phyloP scores from a whole-genome alignment of 2,113 vertebrate genomes.

The Pandion haliaetus region DNA sequence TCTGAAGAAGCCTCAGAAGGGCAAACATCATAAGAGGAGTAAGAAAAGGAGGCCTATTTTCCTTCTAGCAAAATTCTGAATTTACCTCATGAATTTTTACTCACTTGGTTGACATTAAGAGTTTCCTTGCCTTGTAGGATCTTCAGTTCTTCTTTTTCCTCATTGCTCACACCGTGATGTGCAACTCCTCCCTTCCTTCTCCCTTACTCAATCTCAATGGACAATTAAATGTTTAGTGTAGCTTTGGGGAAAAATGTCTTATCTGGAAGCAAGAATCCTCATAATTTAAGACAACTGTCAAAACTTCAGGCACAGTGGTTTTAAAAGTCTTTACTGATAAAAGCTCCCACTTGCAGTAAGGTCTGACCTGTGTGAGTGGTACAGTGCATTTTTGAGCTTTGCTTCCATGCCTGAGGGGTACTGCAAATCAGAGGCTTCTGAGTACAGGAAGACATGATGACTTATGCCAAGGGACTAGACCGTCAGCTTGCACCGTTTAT shows the following conservation, averaged over 20 bases:
- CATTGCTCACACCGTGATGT: neutral
- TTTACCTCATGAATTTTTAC: neutral
- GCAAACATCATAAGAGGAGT: neutral
- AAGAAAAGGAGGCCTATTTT: neutral
- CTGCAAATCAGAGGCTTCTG: neutral
- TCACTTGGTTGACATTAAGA: neutral
- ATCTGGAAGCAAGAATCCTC: neutral
- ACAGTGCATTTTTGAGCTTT: neutral
- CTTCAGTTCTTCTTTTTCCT: neutral
- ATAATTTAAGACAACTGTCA: constrained; percentile 34
- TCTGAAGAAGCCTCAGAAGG: neutral
- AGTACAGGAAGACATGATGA: neutral
- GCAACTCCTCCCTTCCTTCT: neutral
- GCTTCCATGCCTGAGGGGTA: neutral
- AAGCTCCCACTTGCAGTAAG: neutral
- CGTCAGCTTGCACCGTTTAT: neutral
- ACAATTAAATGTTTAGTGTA: neutral
- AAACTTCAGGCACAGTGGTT: neutral
- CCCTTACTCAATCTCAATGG: neutral
- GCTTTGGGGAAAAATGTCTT: neutral
- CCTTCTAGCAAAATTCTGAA: neutral
- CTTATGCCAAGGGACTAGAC: neutral
- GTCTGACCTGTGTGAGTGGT: neutral
- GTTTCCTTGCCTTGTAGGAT: neutral
- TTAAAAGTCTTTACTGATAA: constrained; percentile 16